phyloP scores from a whole-genome alignment of 2,797 vertebrate species.

The Danionella dracula region DNA sequence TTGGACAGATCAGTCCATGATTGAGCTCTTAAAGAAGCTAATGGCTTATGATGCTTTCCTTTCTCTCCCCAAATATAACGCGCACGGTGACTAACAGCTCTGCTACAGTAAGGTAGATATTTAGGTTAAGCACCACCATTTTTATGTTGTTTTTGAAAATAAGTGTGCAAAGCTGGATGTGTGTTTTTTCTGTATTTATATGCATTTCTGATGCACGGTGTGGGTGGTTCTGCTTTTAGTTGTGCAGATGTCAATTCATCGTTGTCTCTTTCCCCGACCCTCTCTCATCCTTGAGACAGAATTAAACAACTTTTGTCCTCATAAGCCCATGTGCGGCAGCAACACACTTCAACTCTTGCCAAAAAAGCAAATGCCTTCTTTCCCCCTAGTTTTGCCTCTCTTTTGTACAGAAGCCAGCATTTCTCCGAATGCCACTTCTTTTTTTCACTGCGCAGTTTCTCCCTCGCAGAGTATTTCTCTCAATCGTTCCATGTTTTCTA shows the following conservation, averaged over 20 bases:
- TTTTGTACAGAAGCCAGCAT: conserved; percentile 33
- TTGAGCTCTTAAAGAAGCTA: conserved; percentile 45
- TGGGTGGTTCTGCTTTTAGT: conserved; percentile 81
- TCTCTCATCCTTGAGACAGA: conserved; percentile 68
- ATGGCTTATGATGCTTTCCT: conserved; percentile 46
- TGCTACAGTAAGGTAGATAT: conserved; percentile 36
- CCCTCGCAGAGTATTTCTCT: conserved; percentile 36
- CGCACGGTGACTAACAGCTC: conserved; percentile 41
- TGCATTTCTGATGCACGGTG: conserved; percentile 64
- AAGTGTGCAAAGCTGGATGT: conserved; percentile 13
- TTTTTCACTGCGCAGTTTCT: neutral
- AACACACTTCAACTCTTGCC: conserved; percentile 75
- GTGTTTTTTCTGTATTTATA: conserved; percentile 21
- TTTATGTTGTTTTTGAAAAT: conserved; percentile 18
- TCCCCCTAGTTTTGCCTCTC: conserved; percentile 32
- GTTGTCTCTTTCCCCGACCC: conserved; percentile 51
- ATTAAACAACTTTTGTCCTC: conserved; percentile 83
- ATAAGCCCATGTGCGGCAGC: conserved; percentile 76
- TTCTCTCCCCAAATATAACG: neutral
- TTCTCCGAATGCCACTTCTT: conserved; percentile 14
- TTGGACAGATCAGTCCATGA: conserved; percentile 18
- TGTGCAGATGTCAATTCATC: conserved; percentile 79
- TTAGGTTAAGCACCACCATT: conserved; percentile 13
- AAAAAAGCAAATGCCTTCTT: conserved; percentile 56
- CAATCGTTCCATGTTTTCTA: conserved; percentile 19